Conservation (phyloP, 2,888 invertebrate species). For the Rhogogaster chlorosoma region DNA sequence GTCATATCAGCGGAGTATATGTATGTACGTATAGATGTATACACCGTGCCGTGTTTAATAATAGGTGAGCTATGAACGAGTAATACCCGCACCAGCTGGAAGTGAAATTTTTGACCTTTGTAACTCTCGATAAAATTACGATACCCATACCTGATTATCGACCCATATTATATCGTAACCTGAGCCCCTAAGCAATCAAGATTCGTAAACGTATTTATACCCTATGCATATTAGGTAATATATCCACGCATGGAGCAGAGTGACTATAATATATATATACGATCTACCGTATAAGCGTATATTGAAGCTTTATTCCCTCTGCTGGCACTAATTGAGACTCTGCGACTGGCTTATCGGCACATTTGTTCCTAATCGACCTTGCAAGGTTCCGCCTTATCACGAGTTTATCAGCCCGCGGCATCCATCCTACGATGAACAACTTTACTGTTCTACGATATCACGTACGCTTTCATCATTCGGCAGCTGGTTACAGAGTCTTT, state of each 20-base stretch:
- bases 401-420: conserved; percentile 25
- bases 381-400: conserved; percentile 37
- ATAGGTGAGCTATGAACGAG: neutral
- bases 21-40: neutral
- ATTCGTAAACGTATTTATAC: neutral
- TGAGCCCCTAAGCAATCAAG: neutral
- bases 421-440: neutral
- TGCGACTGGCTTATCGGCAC: neutral
- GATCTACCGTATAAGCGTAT: neutral
- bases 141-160: neutral
- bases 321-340: neutral
- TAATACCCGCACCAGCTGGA: neutral
- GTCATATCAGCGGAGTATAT: neutral
- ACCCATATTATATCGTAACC: neutral
- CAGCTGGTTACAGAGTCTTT: neutral
- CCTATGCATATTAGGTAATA: neutral
- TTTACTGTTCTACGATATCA: conserved; percentile 1
- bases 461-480: neutral
- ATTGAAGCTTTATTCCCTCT: neutral
- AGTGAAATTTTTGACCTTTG: neutral
- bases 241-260: neutral
- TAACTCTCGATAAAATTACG: neutral
- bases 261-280: neutral
- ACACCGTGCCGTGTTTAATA: neutral
- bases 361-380: conserved; percentile 30